phyloP scores from a whole-genome alignment of 2,797 vertebrate species.

The Hypotaenidia philippensis region DNA sequence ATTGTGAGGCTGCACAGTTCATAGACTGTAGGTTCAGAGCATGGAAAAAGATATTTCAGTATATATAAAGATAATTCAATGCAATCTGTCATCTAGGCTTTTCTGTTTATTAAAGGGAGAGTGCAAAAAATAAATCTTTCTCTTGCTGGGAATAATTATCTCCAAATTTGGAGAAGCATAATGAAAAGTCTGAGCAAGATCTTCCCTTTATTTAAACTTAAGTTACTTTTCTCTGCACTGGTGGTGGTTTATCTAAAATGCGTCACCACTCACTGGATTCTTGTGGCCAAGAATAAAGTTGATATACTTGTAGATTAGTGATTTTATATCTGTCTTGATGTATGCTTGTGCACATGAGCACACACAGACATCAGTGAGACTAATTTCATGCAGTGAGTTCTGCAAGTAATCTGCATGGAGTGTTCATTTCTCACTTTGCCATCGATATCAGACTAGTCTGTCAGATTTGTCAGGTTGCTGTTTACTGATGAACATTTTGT shows the following conservation, averaged over 20 bases:
- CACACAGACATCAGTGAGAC: background rate
- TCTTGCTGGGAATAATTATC: background rate
- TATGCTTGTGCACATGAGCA: background rate
- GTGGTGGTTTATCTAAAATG: conserved; percentile 1
- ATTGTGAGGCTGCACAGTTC: background rate
- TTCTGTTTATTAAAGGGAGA: conserved; percentile 7
- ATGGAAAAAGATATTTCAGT: background rate
- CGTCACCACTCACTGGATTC: background rate
- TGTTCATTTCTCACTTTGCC: background rate
- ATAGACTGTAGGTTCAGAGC: background rate
- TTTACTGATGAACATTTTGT: background rate
- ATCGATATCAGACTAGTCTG: background rate
- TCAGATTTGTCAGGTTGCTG: background rate
- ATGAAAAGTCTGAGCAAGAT: background rate
- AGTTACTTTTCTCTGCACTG: background rate
- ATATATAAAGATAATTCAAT: background rate
- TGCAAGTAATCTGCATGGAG: background rate
- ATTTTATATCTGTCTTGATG: background rate
- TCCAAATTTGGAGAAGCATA: conserved; percentile 11
- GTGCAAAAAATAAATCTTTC: background rate
- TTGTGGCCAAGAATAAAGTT: background rate
- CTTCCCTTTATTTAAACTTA: background rate
- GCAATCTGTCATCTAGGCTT: background rate
- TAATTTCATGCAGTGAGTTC: background rate
- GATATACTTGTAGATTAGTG: background rate